Conservation (phyloP, 2,113 vertebrate genomes). For the Cettia cetti region DNA sequence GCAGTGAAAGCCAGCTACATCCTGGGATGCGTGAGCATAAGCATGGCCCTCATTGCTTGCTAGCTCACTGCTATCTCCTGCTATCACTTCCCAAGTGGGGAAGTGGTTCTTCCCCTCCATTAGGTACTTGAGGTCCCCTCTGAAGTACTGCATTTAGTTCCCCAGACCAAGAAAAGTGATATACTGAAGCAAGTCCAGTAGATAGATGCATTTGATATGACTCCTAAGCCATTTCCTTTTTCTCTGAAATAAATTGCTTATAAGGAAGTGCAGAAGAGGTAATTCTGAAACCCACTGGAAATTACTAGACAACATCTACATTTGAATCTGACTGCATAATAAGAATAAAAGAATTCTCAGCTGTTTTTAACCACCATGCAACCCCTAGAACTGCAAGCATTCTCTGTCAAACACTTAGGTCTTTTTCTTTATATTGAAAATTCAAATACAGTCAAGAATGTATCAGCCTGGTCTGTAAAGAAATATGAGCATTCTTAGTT, state of each 20-base stretch:
- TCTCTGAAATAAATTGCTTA: background rate
- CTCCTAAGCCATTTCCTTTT: background rate
- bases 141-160: background rate
- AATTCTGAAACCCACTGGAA: background rate
- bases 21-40: background rate
- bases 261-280: background rate
- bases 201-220: background rate
- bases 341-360: background rate
- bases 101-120: background rate
- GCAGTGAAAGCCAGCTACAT: background rate
- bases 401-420: background rate
- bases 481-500: fast-evolving
- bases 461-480: background rate
- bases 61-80: background rate
- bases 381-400: background rate
- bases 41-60: background rate
- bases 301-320: background rate
- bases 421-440: background rate
- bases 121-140: background rate
- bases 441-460: background rate
- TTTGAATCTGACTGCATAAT: background rate
- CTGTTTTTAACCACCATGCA: background rate
- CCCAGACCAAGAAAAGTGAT: background rate
- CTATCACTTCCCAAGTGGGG: background rate
- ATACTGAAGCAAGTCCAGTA: background rate